Base-by-base conservation (phyloP, 2,888 invertebrate genomes). In the Cryptocheilus praepositus region DNA sequence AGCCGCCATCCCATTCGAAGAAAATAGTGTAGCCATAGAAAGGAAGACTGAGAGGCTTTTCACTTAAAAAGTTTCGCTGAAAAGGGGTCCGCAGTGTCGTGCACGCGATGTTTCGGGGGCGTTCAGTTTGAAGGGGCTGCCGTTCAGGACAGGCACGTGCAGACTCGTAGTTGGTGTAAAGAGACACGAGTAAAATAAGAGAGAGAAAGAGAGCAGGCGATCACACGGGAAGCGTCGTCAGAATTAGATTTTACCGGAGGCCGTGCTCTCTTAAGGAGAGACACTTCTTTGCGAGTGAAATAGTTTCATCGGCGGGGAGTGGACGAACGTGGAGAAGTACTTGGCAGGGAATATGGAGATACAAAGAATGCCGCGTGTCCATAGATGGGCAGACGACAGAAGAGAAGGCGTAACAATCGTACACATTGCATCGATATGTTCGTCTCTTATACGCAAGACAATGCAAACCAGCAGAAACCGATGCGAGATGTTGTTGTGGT, bases 1-100 rank as follows among this genome's bases (percentile, higher is more conserved):
- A 62, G 57, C 61, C 67, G 59, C 68, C 70, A 64, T 28, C 55
- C 71, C 61, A 64, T 67, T 70, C 67, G 71, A 54, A 65, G 67
- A 66, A 62, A 61, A 65, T 51, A 51, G 63, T 22, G 43, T 55
- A 56, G 44, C 55, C 62, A 55, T 57, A 67, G 67, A 70, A 65
- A 74, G 64, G 60, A 57, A 71, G 70, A 61, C 64, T 63, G 66
- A 76, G 36, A 36, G 36, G 78, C 76, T 74, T 76, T 78, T 78
- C 76, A 78, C 78, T 79, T 78, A 78, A 79, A 79, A 79, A 79
- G 78, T 79, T 79, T 78, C 71, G 56, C 69, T 73, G 77, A 78
- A 78, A 68, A 64, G 74, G 74, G 71, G 70, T 67, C 68, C 16
- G 59, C 21, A 51, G 36, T 36, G 8, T 36, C 36, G 59, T 54